These are phyloP conservation scores for Oligia latruncula DNA, from an alignment of 2,888 invertebrate genomes.

Conservation along the genomic window DNA sequence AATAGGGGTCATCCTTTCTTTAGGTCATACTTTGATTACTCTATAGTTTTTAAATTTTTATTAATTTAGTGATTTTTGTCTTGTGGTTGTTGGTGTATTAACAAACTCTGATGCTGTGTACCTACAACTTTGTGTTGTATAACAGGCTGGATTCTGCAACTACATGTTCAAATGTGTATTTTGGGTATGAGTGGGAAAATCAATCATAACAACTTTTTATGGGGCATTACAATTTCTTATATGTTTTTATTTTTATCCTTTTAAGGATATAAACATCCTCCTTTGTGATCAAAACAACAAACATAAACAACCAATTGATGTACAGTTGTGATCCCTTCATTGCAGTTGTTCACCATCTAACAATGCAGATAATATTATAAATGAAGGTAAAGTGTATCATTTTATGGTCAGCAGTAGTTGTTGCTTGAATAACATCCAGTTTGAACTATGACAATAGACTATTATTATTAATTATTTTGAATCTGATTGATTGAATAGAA, in stretches of 20 bases:
- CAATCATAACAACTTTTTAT: background rate
- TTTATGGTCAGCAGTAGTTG: conserved; percentile 18
- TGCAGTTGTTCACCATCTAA: background rate
- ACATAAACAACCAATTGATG: background rate
- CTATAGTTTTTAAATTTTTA: background rate
- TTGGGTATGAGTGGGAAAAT: background rate
- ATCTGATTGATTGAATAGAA: conserved; percentile 13
- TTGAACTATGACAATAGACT: conserved; percentile 33
- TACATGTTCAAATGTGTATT: rapidly evolving
- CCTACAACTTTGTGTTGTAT: background rate
- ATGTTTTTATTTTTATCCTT: background rate
- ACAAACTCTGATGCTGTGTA: background rate
- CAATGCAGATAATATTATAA: background rate
- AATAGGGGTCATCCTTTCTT: conserved; percentile 27
- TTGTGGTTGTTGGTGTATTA: background rate
- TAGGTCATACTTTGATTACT: conserved; percentile 3
- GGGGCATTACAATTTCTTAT: background rate
- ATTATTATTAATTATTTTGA: conserved; percentile 16
- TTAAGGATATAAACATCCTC: background rate
- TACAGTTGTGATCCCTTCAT: background rate
- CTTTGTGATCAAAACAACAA: background rate
- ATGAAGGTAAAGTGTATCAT: conserved; percentile 10
- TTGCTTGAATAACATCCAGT: conserved; percentile 17
- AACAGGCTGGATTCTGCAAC: background rate
- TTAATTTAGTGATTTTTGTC: background rate